A percentile compares a stretch with the other conserved stretches of the same genome.
Evolutionary conservation across 2,797 vertebrate genomes (phyloP).

Genomic region (Sebastiscus albofasciatus): DNA sequence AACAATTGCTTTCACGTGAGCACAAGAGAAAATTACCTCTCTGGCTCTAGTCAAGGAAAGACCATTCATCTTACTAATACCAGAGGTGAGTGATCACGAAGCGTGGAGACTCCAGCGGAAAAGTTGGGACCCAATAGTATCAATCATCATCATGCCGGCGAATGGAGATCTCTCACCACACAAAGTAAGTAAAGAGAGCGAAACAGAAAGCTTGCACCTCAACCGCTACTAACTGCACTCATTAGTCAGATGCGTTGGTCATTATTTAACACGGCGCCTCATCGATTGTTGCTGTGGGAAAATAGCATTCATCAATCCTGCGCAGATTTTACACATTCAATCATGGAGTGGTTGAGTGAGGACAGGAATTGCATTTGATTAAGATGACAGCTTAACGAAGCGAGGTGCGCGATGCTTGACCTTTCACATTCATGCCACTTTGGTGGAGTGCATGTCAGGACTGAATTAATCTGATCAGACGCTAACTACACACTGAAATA

Average conservation of each 20-base stretch:
- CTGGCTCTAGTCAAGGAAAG: constrained; percentile 32
- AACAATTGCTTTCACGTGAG: constrained; percentile 32
- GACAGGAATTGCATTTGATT: constrained; percentile 56
- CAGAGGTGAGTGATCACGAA: constrained; percentile 63
- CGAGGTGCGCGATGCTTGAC: constrained; percentile 53
- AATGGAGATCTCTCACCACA: constrained; percentile 60
- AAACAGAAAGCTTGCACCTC: constrained; percentile 26
- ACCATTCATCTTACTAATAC: constrained; percentile 75
- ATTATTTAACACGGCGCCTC: constrained; percentile 56
- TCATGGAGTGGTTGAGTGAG: constrained; percentile 29
- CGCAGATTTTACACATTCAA: constrained; percentile 52
- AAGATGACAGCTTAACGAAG: constrained; percentile 56
- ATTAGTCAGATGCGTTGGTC: constrained; percentile 58
- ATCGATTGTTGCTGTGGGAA: constrained; percentile 38
- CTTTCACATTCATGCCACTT: constrained; percentile 47
- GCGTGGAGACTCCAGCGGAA: constrained; percentile 55
- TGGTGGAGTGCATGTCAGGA: constrained; percentile 4
- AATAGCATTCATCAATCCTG: constrained; percentile 60
- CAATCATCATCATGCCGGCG: constrained; percentile 65
- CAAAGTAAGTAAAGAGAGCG: constrained; percentile 21
- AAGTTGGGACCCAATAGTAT: constrained; percentile 59
- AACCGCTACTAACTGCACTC: constrained; percentile 37
- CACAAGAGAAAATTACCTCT: constrained; percentile 61
- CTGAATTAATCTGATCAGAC: constrained; percentile 29
- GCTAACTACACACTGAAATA: background rate